A percentile compares a stretch with the other conserved stretches of the same genome.
Conservation (phyloP, 2,888 invertebrate genomes). For the Dromius quadrimaculatus region DNA sequence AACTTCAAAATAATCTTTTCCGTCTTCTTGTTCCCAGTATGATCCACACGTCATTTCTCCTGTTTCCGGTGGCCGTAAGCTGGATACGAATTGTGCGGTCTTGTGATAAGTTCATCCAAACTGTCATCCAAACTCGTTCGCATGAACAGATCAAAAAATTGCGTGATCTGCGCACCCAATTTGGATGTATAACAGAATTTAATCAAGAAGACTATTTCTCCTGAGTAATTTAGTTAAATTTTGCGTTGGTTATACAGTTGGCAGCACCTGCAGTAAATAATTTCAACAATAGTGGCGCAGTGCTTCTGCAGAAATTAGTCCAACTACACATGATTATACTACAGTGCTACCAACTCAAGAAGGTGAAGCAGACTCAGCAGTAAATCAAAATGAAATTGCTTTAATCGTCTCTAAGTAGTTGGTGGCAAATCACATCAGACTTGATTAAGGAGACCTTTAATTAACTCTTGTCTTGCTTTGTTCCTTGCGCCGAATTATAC, state of each 20-base stretch:
- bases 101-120: no score
- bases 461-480: constrained; percentile 40
- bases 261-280: constrained; percentile 41
- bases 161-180: no score
- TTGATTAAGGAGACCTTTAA: constrained; percentile 51
- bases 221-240: constrained; percentile 32
- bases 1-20: no score
- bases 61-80: no score
- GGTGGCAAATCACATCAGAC: constrained; percentile 50
- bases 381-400: constrained; percentile 50
- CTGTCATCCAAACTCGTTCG: no score
- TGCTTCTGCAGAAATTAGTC: constrained; percentile 27
- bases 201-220: constrained; percentile 6
- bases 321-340: constrained; percentile 23
- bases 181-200: constrained; percentile 17
- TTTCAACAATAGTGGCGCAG: constrained; percentile 24
- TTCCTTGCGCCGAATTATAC: constrained; percentile 18
- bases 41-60: no score
- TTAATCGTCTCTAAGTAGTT: constrained; percentile 49
- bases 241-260: background rate
- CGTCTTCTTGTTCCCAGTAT: no score
- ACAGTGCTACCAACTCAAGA: background rate
- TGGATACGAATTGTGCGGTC: no score
- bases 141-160: no score
- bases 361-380: constrained; percentile 1